A percentile compares a stretch with the other conserved stretches of the same genome.
phyloP scores from a whole-genome alignment of 2,888 invertebrate genomes.

The Hesperia comma region DNA sequence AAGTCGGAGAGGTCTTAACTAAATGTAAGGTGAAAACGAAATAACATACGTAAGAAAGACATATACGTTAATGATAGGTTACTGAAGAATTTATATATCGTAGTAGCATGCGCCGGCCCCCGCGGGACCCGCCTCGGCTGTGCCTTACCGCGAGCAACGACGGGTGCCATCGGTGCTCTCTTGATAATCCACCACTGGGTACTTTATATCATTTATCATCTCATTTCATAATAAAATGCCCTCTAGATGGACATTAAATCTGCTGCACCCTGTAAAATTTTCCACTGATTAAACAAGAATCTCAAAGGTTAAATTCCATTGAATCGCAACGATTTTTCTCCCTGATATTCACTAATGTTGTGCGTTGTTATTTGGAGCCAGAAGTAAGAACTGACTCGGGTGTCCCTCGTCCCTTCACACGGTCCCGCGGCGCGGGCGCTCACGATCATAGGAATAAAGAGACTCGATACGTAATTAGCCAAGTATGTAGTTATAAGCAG shows the following conservation, averaged over 20 bases:
- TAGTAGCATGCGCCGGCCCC: constrained; percentile 41
- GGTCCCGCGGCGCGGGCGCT: constrained; percentile 14
- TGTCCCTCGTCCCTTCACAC: not conserved
- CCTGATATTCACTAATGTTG: no score
- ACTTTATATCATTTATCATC: no score
- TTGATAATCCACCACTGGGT: no score
- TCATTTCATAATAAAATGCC: no score
- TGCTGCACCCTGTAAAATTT: no score
- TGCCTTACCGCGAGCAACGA: constrained; percentile 8
- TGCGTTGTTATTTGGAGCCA: no score
- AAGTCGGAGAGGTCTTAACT: constrained; percentile 54
- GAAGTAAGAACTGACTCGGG: no score
- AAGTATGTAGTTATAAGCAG: constrained; percentile 28
- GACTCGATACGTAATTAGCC: constrained; percentile 36
- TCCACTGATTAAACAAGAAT: no score
- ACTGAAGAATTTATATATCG: constrained; percentile 77
- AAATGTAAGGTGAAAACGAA: constrained; percentile 74
- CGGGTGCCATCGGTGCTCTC: no score
- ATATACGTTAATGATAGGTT: constrained; percentile 82
- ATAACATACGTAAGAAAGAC: constrained; percentile 84
- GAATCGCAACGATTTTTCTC: no score
- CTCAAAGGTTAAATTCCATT: no score
- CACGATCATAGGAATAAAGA: constrained; percentile 32
- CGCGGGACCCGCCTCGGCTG: constrained; percentile 46
- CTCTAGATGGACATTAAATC: no score